Evolutionary conservation across 2,113 vertebrate genomes (phyloP).

Genomic region (Polypterus bichir): DNA sequence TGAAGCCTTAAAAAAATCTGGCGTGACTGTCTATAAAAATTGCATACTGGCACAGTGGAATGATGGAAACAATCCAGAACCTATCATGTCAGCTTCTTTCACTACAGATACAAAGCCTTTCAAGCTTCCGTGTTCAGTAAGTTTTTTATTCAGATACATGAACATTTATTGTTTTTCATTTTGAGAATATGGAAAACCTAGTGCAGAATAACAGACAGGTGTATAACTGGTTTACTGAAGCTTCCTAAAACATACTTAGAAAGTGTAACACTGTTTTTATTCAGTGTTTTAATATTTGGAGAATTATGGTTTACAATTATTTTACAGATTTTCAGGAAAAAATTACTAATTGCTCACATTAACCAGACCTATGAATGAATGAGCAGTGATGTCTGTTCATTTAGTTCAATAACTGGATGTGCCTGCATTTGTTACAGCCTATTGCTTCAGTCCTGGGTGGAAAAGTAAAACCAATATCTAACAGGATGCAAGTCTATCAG

Average conservation of each 20-base stretch:
- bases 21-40: constrained; percentile 41
- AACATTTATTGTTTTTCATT: not conserved
- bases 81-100: constrained; percentile 56
- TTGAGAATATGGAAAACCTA: not conserved
- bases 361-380: too few relatives aligned
- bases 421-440: too few relatives aligned
- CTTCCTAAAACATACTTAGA: not conserved
- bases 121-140: constrained; percentile 60
- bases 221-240: not conserved
- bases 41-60: constrained; percentile 62
- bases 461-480: too few relatives aligned
- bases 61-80: constrained; percentile 32
- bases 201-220: not conserved
- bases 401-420: too few relatives aligned
- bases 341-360: too few relatives aligned
- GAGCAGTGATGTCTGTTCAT: too few relatives aligned
- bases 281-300: too few relatives aligned
- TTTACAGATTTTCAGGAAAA: too few relatives aligned
- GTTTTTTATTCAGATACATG: constrained; percentile 24
- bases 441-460: too few relatives aligned
- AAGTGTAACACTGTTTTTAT: not conserved
- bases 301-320: too few relatives aligned
- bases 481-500: too few relatives aligned
- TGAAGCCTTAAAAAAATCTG: constrained; percentile 26
- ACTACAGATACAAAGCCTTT: constrained; percentile 38